Evolutionary conservation across 2,113 vertebrate genomes (phyloP), one percentile per base, ranked within the genome.

Genomic region (Halcyon senegalensis): DNA sequence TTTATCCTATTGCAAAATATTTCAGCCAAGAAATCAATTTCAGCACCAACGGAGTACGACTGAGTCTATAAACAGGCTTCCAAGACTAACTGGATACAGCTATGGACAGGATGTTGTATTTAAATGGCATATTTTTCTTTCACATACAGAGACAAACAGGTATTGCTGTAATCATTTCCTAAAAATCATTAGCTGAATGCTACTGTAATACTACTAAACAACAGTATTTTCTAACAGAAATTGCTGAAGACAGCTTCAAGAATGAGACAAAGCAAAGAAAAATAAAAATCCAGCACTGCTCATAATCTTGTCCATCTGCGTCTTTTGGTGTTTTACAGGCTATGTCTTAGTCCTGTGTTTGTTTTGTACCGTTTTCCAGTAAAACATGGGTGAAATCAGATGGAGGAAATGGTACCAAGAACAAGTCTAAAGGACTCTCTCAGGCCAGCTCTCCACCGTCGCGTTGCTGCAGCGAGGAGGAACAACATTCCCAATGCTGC

Each of bases 21-120:
- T 96, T 97, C 97, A 96, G 75, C 88, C 92, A 94, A 90, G 95
- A 97, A 98, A 96, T 97, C 97, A 88, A 91, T 97, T 95, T 89
- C 89, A 95, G 53, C 84, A 93, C 64, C 16, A 77, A 66, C 70
- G 82, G 21, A 97, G 85, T 75, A 87, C 82, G 94, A 68, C 59
- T 66, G 66, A 90, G 69, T 93, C 95, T 96, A 87, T 90, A 94
- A 96, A 87, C 55, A 94, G 43, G 84, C 75, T 97, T 94, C 91
- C 91, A 87, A 94, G 75, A 87, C 70, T 93, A 97, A 94, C 83
- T 96, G 78, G 73, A 60, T 90, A 88, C 43, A 84, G 43, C 76
- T 91, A 86, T 28, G n/a, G 81, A 86, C 41, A 41, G 63, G 81
- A 91, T 95, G 74, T 78, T 89, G 94, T 50, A 46, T 84, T 60